These are phyloP conservation scores for Coregonus sp. DNA, from an alignment of 2,797 vertebrate genomes.

Conservation along the genomic window DNA sequence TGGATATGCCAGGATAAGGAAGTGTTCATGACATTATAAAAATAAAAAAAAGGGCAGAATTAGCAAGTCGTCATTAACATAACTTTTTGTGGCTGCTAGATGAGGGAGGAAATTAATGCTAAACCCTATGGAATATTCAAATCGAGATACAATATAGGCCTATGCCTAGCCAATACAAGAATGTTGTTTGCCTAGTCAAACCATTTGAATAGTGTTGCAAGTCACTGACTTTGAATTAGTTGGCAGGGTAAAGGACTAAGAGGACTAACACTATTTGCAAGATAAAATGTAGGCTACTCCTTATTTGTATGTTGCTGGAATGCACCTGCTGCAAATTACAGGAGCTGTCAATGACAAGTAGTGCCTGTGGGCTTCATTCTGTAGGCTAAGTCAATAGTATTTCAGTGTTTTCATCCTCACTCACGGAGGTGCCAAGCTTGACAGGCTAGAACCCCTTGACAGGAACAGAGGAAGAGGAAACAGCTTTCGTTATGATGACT, in stretches of 20 bases:
- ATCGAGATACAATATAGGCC: background rate
- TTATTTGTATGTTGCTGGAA: background rate
- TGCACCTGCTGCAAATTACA: background rate
- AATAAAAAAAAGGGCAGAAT: background rate
- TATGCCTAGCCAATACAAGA: background rate
- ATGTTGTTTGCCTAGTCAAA: background rate
- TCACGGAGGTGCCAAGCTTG: background rate
- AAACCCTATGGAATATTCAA: background rate
- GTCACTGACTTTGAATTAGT: background rate
- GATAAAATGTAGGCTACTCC: background rate
- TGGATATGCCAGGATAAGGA: background rate
- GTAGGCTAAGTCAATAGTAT: background rate
- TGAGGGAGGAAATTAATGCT: background rate
- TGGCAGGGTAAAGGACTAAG: background rate
- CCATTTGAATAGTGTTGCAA: background rate
- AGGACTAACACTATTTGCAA: background rate
- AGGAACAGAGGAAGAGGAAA: slow-evolving; percentile 50
- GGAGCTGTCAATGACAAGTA: background rate
- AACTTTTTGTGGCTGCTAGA: background rate
- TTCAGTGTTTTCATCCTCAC: background rate
- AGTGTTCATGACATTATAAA: background rate
- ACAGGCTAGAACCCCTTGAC: slow-evolving; percentile 38
- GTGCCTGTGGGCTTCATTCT: background rate
- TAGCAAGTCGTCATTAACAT: background rate
- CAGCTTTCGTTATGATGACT: slow-evolving; percentile 35